Evolutionary conservation across 2,797 vertebrate genomes (phyloP), one percentile per base, ranked within the genome.

Genomic region (Acanthornis magna): DNA sequence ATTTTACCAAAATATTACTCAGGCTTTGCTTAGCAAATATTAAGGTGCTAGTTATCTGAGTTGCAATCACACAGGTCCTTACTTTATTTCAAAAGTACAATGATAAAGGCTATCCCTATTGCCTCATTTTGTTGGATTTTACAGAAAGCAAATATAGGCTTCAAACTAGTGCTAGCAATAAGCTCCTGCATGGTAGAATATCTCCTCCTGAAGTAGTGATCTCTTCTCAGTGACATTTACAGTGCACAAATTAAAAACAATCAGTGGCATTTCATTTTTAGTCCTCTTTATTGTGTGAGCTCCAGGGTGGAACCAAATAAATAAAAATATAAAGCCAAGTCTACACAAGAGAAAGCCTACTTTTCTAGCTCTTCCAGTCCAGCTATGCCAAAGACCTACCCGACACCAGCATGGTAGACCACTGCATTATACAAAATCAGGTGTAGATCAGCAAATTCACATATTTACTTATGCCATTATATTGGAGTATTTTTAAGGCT

Each of bases 251-350:
- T 71, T 88, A 79, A 93, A 84, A 95, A 53, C 26, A 10, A 58
- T 55, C 63, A 55, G 53, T 87, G 85, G 17, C 62, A 86, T 88
- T 97, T 95, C 38, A 73, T 62, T 91, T 89, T 78, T 29, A 85
- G 55, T 67, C 13, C 29, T 81, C 14, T 88, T 88, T 80, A 66
- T 66, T 86, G 36, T 91, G 32, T 42, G 66, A 88, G 42, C 48
- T 88, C 85, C 0, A 0, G 55, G 51, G 42, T 32, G 94, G 57
- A 87, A 70, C 9, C 16, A 3, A 91, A 78, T 74, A 93, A 92
- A 95, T 73, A 86, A 89, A 93, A 92, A 77, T 29, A 75, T 21
- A 66, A 84, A 88, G 18, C 29, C 25, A 73, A 70, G 18, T 43
- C 62, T 84, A 15, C 19, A 47, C n/a, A 84, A 82, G 32, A 71